Conservation (phyloP, 2,888 invertebrate genomes). For the Priapulus caudatus region DNA sequence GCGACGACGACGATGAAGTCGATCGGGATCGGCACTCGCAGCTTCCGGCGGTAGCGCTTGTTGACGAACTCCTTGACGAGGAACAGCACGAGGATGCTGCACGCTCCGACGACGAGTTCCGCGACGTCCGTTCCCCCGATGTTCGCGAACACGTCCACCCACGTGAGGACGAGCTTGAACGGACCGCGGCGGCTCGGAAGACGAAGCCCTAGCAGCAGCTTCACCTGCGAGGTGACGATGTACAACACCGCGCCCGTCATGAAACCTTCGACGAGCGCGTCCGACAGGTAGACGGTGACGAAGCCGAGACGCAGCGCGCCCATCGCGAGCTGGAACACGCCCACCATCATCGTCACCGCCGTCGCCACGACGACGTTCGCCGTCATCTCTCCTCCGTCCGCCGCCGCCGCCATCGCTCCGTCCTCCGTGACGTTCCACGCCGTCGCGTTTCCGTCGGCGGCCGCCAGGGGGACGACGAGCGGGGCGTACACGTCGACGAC, state of each 20-base stretch:
- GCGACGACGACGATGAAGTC: conserved; percentile 35
- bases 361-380: conserved; percentile 59
- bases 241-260: conserved; percentile 76
- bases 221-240: conserved; percentile 63
- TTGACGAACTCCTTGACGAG: conserved; percentile 40
- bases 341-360: conserved; percentile 61
- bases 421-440: no score
- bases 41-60: conserved; percentile 37
- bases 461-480: no score
- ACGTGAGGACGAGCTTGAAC: conserved; percentile 56
- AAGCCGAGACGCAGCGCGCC: conserved; percentile 60
- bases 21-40: conserved; percentile 37
- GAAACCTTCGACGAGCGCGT: conserved; percentile 72
- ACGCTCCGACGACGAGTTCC: conserved; percentile 20
- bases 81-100: conserved; percentile 29
- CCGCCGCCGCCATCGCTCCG: no score
- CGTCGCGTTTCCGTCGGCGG: no score
- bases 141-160: conserved; percentile 47
- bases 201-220: conserved; percentile 39
- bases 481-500: no score
- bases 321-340: conserved; percentile 62
- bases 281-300: conserved; percentile 60
- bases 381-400: no score
- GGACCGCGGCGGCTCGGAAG: conserved; percentile 37
- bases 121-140: conserved; percentile 41